phyloP scores from a whole-genome alignment of 2,113 vertebrate genomes.

The Corythornis madagascariensis region DNA sequence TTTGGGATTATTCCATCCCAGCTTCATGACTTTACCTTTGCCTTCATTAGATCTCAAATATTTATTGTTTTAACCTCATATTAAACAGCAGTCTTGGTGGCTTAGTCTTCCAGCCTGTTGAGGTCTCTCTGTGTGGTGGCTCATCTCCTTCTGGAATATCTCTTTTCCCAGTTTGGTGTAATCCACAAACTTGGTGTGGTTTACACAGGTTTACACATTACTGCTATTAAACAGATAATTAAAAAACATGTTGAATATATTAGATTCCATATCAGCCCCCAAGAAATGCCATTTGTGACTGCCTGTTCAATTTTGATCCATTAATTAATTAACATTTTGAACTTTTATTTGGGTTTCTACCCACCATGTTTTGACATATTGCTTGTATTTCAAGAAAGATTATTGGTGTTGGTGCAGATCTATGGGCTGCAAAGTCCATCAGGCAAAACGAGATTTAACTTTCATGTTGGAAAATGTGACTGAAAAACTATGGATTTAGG shows the following conservation, averaged over 20 bases:
- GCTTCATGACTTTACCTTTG: background rate
- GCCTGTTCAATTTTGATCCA: background rate
- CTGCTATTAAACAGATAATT: background rate
- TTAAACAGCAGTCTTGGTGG: background rate
- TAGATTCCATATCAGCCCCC: background rate
- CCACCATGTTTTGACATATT: background rate
- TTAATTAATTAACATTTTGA: background rate
- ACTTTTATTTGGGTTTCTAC: background rate
- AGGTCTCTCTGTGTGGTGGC: background rate
- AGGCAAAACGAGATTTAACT: background rate
- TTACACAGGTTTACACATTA: background rate
- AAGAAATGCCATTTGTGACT: background rate
- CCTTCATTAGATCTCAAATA: constrained; percentile 5
- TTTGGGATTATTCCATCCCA: background rate
- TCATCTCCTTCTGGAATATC: background rate
- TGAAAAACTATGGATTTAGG: background rate
- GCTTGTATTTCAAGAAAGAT: background rate
- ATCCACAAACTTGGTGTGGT: background rate
- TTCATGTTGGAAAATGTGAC: background rate
- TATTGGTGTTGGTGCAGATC: background rate
- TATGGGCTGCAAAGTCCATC: background rate
- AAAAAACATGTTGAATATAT: background rate
- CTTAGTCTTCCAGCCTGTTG: background rate
- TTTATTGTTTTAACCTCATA: constrained; percentile 19
- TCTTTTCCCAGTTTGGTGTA: background rate